Conservation (phyloP, 2,113 vertebrate genomes). For the Dendrocopos noguchii region DNA sequence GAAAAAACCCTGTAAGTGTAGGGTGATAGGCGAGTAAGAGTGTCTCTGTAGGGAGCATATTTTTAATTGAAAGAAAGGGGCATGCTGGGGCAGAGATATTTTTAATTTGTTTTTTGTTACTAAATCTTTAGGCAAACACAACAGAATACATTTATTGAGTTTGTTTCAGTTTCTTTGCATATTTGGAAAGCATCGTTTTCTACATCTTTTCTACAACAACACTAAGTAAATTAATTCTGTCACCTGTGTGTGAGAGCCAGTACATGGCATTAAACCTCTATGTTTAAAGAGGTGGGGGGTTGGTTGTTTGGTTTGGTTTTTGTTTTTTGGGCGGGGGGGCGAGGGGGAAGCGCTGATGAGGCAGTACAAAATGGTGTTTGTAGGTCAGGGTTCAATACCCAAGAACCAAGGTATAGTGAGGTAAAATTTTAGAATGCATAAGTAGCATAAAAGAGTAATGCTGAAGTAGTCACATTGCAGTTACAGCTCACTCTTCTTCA, state of each 20-base stretch:
- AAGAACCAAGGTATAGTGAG: not conserved
- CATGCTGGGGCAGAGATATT: too few species aligned
- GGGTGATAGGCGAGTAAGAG: not conserved
- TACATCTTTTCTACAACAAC: not conserved
- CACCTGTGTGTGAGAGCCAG: not conserved
- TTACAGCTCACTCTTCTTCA: not conserved
- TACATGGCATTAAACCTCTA: not conserved
- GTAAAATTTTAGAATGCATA: not conserved
- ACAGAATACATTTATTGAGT: not conserved
- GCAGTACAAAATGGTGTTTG: not conserved
- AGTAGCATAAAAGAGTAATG: not conserved
- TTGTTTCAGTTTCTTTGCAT: not conserved
- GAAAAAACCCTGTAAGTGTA: not conserved
- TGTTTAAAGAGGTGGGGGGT: not conserved
- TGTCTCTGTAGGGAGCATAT: not conserved
- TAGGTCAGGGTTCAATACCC: not conserved
- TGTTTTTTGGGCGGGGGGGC: too few species aligned
- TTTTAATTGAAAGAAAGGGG: not conserved
- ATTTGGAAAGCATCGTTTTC: not conserved
- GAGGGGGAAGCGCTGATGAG: not conserved
- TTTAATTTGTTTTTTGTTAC: not conserved
- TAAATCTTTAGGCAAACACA: not conserved
- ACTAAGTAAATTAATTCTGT: not conserved
- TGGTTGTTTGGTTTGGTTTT: too few species aligned
- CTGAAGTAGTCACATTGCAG: not conserved